Percentiles rank a stretch among this genome's conserved stretches.
These are phyloP conservation scores for Hemitrygon akajei DNA, from an alignment of 2,797 vertebrate genomes.

Conservation along the genomic window DNA sequence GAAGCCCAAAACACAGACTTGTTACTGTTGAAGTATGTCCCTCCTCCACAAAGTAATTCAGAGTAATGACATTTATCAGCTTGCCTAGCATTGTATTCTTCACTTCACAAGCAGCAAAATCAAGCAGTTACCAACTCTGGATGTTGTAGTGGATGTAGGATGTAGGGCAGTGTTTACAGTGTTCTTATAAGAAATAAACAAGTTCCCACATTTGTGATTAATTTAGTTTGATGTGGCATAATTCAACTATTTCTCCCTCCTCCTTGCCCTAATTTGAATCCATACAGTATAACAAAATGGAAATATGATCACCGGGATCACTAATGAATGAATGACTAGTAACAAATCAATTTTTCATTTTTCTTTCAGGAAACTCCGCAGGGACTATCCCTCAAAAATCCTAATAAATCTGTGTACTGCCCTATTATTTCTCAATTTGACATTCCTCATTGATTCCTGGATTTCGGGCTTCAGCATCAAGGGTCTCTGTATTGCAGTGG, in stretches of 20 bases:
- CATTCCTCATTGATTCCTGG: constrained; percentile 84
- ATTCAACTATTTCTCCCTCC: background rate
- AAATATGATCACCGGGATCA: background rate
- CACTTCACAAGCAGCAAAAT: background rate
- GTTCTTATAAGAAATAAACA: background rate
- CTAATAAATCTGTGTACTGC: constrained; percentile 83
- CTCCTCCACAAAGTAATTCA: background rate
- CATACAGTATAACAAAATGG: background rate
- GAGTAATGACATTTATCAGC: background rate
- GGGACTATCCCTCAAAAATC: constrained; percentile 91
- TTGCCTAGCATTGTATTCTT: background rate
- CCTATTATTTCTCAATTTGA: constrained; percentile 78
- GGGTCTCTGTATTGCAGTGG: constrained; percentile 78
- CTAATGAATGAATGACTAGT: background rate
- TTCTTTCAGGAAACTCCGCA: constrained; percentile 75
- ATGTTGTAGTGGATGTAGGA: background rate
- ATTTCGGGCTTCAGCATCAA: constrained; percentile 58
- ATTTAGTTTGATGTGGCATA: background rate
- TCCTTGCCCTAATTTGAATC: background rate
- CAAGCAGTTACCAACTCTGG: background rate
- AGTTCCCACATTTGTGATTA: background rate
- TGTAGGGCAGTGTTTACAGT: background rate
- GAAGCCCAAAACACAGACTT: too few relatives aligned
- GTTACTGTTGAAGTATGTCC: too few relatives aligned
- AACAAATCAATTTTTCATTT: constrained; percentile 10